Evolutionary conservation across 2,888 invertebrate genomes (phyloP).

Genomic region (Synanthedon tipuliformis): DNA sequence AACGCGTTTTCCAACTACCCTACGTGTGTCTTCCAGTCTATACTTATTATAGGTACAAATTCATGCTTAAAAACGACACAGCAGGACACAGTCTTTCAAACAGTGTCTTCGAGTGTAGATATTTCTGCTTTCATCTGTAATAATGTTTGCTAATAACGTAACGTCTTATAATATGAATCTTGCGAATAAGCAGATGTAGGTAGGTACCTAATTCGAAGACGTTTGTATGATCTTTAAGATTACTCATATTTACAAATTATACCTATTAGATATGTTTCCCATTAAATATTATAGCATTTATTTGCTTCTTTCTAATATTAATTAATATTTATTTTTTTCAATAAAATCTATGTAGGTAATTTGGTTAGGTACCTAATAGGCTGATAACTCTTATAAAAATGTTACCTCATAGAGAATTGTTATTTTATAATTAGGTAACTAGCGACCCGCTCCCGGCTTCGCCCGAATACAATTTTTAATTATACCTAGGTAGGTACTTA

Average conservation of each 20-base stretch:
- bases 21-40: not conserved
- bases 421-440: no score
- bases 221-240: slow-evolving; percentile 21
- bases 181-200: not conserved
- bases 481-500: no score
- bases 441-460: no score
- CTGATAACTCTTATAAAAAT: no score
- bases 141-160: slow-evolving; percentile 6
- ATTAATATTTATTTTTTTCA: no score
- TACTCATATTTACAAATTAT: slow-evolving; percentile 19
- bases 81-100: not conserved
- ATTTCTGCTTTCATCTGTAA: slow-evolving; percentile 3
- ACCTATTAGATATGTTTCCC: no score
- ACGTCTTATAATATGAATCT: not conserved
- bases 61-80: not conserved
- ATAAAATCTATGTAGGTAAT: no score
- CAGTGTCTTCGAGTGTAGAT: not conserved
- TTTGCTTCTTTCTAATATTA: no score
- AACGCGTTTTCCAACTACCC: not conserved
- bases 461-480: no score
- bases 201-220: slow-evolving; percentile 5
- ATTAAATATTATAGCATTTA: no score
- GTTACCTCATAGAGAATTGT: no score
- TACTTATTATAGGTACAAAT: not conserved
- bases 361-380: no score